Percentiles rank a stretch among this genome's conserved stretches.
Conservation (phyloP, 2,888 invertebrate species). For the Campopleginae sp. region DNA sequence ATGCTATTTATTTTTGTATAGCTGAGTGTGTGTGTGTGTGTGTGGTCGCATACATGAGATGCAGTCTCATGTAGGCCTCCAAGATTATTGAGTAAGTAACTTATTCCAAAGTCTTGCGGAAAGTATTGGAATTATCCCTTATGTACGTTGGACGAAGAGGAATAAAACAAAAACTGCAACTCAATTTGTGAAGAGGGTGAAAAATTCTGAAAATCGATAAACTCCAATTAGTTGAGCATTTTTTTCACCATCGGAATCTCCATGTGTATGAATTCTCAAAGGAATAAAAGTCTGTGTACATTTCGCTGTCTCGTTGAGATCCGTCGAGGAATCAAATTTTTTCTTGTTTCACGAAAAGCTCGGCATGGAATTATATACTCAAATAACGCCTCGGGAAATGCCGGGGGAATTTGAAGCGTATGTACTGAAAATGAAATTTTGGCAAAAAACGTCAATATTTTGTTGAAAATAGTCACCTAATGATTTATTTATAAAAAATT, state of each 20-base stretch:
- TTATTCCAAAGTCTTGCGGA: constrained; percentile 5
- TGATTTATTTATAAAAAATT: too few relatives aligned
- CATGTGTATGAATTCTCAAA: neutral
- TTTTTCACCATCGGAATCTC: neutral
- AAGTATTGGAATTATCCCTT: constrained; percentile 31
- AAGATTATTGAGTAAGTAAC: constrained; percentile 29
- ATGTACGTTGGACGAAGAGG: neutral
- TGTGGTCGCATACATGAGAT: neutral
- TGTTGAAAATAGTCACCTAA: too few relatives aligned
- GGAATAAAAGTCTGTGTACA: neutral
- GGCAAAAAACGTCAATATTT: too few relatives aligned
- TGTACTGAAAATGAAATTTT: too few relatives aligned
- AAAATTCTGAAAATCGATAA: neutral
- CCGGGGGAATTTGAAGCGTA: too few relatives aligned
- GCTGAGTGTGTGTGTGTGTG: neutral
- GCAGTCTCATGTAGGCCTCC: constrained; percentile 7
- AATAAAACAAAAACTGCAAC: neutral
- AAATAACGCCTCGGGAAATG: too few relatives aligned
- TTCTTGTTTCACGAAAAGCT: neutral
- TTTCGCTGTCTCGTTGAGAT: neutral
- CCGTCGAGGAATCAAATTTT: neutral
- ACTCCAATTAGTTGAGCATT: neutral
- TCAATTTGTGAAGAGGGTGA: neutral
- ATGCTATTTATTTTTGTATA: neutral
- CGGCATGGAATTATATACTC: too few relatives aligned